Conservation (phyloP, 2,113 vertebrate species). For the Benitochromis conjunctus region DNA sequence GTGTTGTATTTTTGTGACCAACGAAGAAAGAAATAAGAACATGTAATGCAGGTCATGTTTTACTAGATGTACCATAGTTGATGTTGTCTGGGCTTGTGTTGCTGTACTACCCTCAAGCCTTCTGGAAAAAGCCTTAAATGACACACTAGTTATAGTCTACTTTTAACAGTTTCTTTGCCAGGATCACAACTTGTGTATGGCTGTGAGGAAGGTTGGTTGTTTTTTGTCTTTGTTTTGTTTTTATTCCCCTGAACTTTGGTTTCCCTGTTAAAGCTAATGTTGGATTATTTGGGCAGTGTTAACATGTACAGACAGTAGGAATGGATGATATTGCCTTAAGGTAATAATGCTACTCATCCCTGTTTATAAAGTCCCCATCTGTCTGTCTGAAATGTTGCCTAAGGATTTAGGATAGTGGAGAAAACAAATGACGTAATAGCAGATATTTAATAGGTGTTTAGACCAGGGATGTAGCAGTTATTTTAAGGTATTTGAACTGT, state of each 20-base stretch:
- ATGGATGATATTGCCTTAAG: neutral
- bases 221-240: neutral
- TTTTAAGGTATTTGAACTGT: constrained; percentile 52
- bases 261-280: constrained; percentile 23
- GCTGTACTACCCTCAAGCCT: constrained; percentile 73
- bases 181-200: constrained; percentile 67
- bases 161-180: constrained; percentile 65
- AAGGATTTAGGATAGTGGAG: constrained; percentile 70
- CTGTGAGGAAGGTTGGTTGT: neutral
- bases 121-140: constrained; percentile 86
- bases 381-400: constrained; percentile 18
- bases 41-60: constrained; percentile 5
- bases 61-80: neutral
- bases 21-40: neutral
- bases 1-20: constrained; percentile 29
- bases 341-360: neutral
- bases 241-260: constrained; percentile 4
- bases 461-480: constrained; percentile 77
- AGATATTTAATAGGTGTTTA: constrained; percentile 69
- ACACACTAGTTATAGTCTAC: constrained; percentile 7
- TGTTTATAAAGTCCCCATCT: neutral
- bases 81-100: constrained; percentile 56
- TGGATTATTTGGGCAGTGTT: neutral
- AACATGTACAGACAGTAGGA: neutral
- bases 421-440: constrained; percentile 62